Percentiles rank a stretch among this genome's conserved stretches.
Conservation (phyloP, 2,888 invertebrate species). For the Polyommatus icarus region DNA sequence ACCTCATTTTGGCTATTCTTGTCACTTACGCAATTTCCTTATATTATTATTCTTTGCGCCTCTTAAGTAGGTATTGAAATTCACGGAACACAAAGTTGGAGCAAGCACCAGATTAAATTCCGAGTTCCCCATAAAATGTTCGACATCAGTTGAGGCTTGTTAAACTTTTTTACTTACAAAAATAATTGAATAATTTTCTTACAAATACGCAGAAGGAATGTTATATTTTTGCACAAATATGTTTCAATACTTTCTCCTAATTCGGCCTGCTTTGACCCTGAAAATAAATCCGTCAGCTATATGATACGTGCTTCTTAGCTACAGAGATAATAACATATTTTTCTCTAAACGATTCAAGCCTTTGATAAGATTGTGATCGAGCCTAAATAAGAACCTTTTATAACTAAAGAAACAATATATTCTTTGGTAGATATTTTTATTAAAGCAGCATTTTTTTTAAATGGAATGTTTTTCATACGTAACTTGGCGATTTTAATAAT, state of each 20-base stretch:
- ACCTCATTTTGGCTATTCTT: neutral
- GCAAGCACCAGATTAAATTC: neutral
- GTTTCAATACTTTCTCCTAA: neutral
- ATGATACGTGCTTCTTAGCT: neutral
- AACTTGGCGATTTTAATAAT: neutral
- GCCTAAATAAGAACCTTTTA: neutral
- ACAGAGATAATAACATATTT: neutral
- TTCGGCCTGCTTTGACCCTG: neutral
- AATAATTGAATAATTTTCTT: neutral
- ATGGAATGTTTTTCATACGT: neutral
- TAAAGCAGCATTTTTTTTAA: neutral
- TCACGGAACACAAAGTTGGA: neutral
- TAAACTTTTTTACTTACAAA: constrained; percentile 3
- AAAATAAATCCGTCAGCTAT: neutral
- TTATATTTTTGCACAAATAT: constrained; percentile 2
- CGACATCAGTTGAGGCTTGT: neutral
- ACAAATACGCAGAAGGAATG: neutral
- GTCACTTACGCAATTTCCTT: neutral
- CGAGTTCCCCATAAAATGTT: neutral
- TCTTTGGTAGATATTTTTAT: neutral
- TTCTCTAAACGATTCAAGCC: neutral
- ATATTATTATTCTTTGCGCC: neutral
- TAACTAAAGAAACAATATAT: neutral
- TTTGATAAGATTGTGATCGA: neutral
- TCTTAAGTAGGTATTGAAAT: neutral